Conservation (phyloP, 1,140 invertebrate species). For the Halictus rubicundus region DNA sequence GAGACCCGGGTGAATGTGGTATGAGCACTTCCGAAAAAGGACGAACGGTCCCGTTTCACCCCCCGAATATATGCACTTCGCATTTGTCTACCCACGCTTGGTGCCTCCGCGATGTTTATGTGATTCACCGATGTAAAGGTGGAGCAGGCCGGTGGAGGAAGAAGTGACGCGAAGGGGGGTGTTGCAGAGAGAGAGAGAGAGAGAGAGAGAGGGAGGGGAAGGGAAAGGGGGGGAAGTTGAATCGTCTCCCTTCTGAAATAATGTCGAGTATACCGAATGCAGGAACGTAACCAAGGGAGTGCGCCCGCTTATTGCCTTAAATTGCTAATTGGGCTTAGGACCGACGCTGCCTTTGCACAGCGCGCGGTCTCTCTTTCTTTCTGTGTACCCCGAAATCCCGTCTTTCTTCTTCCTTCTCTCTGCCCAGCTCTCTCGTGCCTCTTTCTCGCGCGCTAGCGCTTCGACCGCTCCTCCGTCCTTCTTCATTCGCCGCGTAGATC, state of each 20-base stretch:
- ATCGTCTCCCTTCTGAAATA: conserved; percentile 55
- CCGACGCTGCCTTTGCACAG: conserved; percentile 61
- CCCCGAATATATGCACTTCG: conserved; percentile 56
- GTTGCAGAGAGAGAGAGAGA: neutral
- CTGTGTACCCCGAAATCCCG: neutral
- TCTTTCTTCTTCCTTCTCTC: conserved; percentile 10
- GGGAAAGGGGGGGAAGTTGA: conserved; percentile 2
- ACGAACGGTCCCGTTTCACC: conserved; percentile 25
- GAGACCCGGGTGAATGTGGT: conserved; percentile 8
- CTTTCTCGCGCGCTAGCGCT: neutral
- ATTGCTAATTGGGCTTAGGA: conserved; percentile 77
- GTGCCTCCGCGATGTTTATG: conserved; percentile 57
- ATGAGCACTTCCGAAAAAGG: conserved; percentile 30
- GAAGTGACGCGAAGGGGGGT: neutral
- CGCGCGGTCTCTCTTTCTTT: conserved; percentile 8
- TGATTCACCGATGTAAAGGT: conserved; percentile 48
- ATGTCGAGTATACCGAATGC: conserved; percentile 47
- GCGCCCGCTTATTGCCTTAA: conserved; percentile 73
- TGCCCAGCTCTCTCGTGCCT: neutral
- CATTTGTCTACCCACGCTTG: conserved; percentile 52
- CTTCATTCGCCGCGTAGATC: conserved; percentile 28
- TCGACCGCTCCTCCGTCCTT: conserved; percentile 20
- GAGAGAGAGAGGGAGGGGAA: neutral
- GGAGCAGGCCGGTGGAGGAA: conserved; percentile 15
- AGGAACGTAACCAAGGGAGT: conserved; percentile 57